Percentiles rank a stretch among this genome's conserved stretches.
These are phyloP conservation scores for Pongo pygmaeus DNA, from an alignment of 2,113 vertebrate species.

Conservation along the genomic window DNA sequence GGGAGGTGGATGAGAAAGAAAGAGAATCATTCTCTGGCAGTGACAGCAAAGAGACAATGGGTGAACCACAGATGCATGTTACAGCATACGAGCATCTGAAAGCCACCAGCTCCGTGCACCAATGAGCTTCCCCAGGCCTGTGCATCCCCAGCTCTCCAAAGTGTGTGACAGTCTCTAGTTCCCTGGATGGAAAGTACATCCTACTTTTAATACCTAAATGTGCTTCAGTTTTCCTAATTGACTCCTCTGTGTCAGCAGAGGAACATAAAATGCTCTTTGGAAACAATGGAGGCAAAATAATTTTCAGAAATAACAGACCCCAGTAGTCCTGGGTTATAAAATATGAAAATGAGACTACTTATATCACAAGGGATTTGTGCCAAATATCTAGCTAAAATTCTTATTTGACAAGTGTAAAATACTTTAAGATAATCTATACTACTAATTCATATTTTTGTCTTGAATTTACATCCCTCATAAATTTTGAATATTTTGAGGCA, in stretches of 20 bases:
- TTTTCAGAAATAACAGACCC: not conserved
- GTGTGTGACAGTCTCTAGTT: not conserved
- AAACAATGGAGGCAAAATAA: not conserved
- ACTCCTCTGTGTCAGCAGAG: not conserved
- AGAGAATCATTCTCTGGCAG: not conserved
- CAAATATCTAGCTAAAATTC: not conserved
- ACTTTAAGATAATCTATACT: not conserved
- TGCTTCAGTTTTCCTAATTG: not conserved
- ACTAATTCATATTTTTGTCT: not conserved
- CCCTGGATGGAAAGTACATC: not conserved
- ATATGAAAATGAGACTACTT: not conserved
- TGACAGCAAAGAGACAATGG: not conserved
- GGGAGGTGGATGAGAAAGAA: not conserved
- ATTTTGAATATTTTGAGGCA: not conserved
- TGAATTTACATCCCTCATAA: not conserved
- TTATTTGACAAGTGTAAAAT: not conserved
- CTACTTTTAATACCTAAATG: not conserved
- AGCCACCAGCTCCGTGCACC: not conserved
- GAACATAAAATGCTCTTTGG: not conserved
- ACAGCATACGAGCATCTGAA: not conserved
- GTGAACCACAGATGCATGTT: not conserved
- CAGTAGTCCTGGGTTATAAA: no score
- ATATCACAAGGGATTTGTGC: not conserved
- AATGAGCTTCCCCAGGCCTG: not conserved
- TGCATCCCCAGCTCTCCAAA: not conserved